Evolutionary conservation across 2,888 invertebrate genomes (phyloP).

Genomic region (Parelbella ahira): DNA sequence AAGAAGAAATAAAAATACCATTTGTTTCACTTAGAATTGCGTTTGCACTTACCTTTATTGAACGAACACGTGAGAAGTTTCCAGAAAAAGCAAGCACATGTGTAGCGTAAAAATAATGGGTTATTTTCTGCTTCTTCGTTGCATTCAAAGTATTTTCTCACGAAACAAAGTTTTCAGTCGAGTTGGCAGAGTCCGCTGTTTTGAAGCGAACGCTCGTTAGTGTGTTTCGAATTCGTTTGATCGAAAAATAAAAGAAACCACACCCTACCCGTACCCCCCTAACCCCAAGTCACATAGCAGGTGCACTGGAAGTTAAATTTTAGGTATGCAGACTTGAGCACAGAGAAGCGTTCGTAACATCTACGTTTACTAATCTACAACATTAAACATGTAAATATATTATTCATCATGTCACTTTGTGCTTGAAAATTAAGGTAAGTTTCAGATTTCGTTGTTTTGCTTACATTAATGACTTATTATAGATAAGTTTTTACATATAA

Average conservation of each 20-base stretch:
- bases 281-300: conserved; percentile 9
- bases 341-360: no score
- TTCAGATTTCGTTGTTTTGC: no score
- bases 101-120: neutral
- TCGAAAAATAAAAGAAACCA: conserved; percentile 2
- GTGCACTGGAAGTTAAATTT: conserved; percentile 1
- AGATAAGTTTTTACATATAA: no score
- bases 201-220: conserved; percentile 5
- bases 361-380: no score
- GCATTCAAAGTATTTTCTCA: neutral
- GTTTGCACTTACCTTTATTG: conserved; percentile 1
- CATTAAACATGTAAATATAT: no score
- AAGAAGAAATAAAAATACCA: neutral
- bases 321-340: conserved; percentile 2
- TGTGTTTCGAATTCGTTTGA: conserved; percentile 3
- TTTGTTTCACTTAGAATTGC: conserved; percentile 3
- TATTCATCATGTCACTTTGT: no score
- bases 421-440: no score
- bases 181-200: conserved; percentile 5
- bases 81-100: neutral
- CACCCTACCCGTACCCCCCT: no score
- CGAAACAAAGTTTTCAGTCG: conserved; percentile 1
- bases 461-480: no score
- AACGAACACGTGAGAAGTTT: neutral
- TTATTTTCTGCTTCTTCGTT: neutral